Base-by-base conservation (phyloP, 2,113 vertebrate species). In the Zosterops japonicus region DNA sequence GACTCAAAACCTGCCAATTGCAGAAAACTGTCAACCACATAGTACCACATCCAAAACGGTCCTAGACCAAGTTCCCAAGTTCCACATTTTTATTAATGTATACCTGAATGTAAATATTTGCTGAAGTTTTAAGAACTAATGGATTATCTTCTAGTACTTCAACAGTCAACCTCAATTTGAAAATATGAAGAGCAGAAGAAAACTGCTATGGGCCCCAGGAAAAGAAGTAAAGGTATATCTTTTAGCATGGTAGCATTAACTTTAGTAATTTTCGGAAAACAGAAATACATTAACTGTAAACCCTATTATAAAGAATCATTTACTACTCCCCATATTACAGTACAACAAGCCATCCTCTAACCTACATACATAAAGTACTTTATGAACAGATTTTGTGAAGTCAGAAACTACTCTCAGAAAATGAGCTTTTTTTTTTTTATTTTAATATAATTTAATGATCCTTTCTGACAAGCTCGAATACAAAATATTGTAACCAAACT, bases 281-380 rank as follows among this genome's bases (percentile, higher is more conserved):
- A 69, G 69, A 80, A 77, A 12, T 10, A 64, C n/a, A 75, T 1
- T 50, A 63, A 75, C 11, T 53, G 14, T 12, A 24, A 83, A 31
- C 1, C 0, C 31, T 82, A 4, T 82, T 20, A 5, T 12, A 82
- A 70, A 11, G 12, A 91, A 67, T 14, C 3, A 27, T 89, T n/a
- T 81, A 65, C 16, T 22, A 33, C 21, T 69, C 17, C 24, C 46
- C 69, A 17, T n/a, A 82, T 15, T 14, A 61, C 14, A 55, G 35
- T 7, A 52, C 8, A 77, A 27, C 5, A 70, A 70, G 11, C 5
- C 29, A 87, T 8, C 50, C 55, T 23, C n/a, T 46, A 81, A 59
- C 16, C 24, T 65, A 46, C 0, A 0, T 6, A 55, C 12, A 53
- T 1, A 2, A 82, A 68, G 18, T 9, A 31, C 10, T 47, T 52